Conservation (phyloP, 2,888 invertebrate species). For the Metacarcinus magister region DNA sequence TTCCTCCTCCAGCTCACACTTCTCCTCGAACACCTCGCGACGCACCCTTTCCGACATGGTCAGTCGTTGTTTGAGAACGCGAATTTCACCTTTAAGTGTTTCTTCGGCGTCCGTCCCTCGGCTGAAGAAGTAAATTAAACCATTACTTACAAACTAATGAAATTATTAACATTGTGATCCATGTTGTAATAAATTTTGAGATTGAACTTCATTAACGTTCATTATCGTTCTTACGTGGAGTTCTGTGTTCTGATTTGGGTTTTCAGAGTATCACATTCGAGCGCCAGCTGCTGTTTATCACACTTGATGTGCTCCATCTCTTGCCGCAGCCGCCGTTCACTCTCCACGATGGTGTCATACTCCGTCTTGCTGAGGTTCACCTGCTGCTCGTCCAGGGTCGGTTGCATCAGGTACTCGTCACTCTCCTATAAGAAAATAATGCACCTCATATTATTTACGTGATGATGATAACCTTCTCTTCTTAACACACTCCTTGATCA, state of each 20-base stretch:
- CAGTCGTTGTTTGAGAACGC: conserved; percentile 79
- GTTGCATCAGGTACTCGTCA: conserved; percentile 73
- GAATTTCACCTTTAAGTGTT: conserved; percentile 76
- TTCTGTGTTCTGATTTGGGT: conserved; percentile 58
- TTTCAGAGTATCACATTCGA: conserved; percentile 69
- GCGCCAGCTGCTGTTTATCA: conserved; percentile 76
- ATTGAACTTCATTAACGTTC: neutral
- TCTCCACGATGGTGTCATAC: conserved; percentile 77
- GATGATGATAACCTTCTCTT: neutral
- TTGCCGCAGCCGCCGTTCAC: conserved; percentile 74
- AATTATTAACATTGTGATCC: neutral
- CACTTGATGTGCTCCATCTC: conserved; percentile 79
- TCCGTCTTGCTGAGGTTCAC: conserved; percentile 76
- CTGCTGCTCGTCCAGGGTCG: conserved; percentile 73
- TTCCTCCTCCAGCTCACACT: conserved; percentile 83
- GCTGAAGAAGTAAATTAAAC: neutral
- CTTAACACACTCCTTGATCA: neutral
- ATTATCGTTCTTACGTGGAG: conserved; percentile 38
- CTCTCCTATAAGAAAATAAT: conserved; percentile 65
- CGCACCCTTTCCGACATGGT: conserved; percentile 73
- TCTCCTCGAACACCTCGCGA: conserved; percentile 81
- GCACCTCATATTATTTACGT: neutral
- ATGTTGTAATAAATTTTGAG: neutral
- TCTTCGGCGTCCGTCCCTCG: conserved; percentile 78
- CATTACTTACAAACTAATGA: neutral